A percentile compares a stretch with the other conserved stretches of the same genome.
These are phyloP conservation scores for Tympanoctomys barrerae DNA, from an alignment of 2,797 vertebrate species.

Conservation along the genomic window DNA sequence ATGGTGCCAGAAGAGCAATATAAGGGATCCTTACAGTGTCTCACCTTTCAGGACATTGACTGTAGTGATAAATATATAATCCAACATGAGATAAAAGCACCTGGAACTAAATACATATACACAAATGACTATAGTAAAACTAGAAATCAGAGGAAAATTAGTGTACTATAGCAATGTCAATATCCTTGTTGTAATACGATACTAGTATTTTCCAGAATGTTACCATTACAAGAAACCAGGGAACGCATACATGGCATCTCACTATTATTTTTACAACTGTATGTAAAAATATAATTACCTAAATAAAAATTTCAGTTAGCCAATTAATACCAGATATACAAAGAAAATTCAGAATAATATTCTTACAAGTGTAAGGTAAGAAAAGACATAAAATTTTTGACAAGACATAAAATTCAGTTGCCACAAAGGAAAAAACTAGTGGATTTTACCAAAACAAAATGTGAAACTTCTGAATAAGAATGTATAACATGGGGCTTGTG, in stretches of 20 bases:
- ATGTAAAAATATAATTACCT: background rate
- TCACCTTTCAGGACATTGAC: background rate
- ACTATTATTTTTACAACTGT: background rate
- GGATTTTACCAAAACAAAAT: background rate
- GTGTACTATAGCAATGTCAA: background rate
- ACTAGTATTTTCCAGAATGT: too few species aligned
- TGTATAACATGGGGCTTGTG: too few species aligned
- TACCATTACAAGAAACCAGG: background rate
- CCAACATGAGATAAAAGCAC: background rate
- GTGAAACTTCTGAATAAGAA: background rate
- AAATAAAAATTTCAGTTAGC: background rate
- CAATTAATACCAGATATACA: background rate
- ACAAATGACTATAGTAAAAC: constrained; percentile 3
- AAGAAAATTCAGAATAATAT: background rate
- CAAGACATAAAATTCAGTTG: background rate
- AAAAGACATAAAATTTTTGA: background rate
- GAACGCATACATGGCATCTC: background rate
- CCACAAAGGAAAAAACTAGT: background rate
- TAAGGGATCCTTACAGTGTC: background rate
- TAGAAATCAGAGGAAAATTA: background rate
- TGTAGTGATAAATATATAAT: background rate
- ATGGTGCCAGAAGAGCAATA: background rate
- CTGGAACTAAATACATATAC: background rate
- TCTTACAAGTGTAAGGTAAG: background rate
- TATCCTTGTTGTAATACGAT: background rate